Conservation (phyloP, 2,888 invertebrate species). For the Cantharis rustica region DNA sequence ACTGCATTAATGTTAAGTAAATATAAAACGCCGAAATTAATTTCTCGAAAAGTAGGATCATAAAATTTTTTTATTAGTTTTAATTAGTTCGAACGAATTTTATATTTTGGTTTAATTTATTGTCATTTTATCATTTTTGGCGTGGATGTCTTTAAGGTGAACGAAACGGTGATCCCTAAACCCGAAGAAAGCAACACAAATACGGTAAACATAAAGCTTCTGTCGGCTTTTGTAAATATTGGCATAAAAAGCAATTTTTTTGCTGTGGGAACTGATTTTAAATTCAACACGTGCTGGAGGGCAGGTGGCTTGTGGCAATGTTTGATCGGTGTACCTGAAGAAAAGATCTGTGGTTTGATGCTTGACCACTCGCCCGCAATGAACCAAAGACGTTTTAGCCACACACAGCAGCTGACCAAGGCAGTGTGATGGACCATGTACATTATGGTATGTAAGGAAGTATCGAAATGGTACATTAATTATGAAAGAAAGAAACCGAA, state of each 20-base stretch:
- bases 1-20: neutral
- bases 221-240: conserved; percentile 9
- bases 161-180: neutral
- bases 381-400: conserved; percentile 1
- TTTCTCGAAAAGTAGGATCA: neutral
- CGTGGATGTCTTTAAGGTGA: neutral
- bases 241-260: conserved; percentile 7
- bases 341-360: conserved; percentile 30
- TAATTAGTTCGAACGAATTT: neutral
- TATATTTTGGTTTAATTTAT: neutral
- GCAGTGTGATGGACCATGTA: conserved; percentile 17
- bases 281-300: conserved; percentile 25
- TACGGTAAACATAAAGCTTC: conserved; percentile 6
- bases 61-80: neutral
- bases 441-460: conserved; percentile 13
- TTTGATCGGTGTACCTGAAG: conserved; percentile 18
- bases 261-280: conserved; percentile 18
- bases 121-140: neutral
- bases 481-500: neutral
- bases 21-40: neutral
- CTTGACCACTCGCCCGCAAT: conserved; percentile 28
- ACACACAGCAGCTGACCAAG: conserved; percentile 24
- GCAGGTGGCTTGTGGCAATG: conserved; percentile 27
- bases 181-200: neutral
- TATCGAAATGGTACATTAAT: neutral